Conservation (phyloP, 2,797 vertebrate genomes). For the Sebastes nivosus region DNA sequence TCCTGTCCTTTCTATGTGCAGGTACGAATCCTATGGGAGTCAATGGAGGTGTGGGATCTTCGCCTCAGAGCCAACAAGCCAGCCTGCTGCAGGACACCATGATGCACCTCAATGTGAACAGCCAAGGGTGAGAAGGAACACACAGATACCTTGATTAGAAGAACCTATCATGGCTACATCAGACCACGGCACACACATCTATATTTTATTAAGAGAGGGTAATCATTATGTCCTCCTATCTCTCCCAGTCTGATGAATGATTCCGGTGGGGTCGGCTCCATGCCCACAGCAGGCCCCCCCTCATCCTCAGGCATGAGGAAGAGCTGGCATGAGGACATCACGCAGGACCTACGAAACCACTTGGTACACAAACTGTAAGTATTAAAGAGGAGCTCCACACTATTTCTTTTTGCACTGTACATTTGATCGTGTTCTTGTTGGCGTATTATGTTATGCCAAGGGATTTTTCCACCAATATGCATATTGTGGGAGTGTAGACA, state of each 20-base stretch:
- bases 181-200: not conserved
- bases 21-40: constrained; percentile 92
- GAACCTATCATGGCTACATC: not conserved
- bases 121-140: constrained; percentile 86
- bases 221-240: not conserved
- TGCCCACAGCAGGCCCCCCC: constrained; percentile 92
- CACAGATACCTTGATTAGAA: not conserved
- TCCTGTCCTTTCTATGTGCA: constrained; percentile 13
- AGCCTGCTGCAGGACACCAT: constrained; percentile 93
- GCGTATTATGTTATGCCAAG: not conserved
- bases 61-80: constrained; percentile 82
- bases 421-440: not conserved
- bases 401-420: not conserved
- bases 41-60: constrained; percentile 90
- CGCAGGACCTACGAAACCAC: constrained; percentile 94
- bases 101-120: constrained; percentile 94
- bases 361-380: constrained; percentile 95
- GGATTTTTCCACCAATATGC: not conserved
- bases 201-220: not conserved
- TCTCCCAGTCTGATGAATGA: constrained; percentile 88
- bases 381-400: not conserved
- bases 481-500: not conserved
- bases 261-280: constrained; percentile 87
- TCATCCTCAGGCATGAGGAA: constrained; percentile 92
- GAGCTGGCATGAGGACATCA: constrained; percentile 96